Evolutionary conservation across 2,888 invertebrate genomes (phyloP).

Genomic region (Portevinia maculata): DNA sequence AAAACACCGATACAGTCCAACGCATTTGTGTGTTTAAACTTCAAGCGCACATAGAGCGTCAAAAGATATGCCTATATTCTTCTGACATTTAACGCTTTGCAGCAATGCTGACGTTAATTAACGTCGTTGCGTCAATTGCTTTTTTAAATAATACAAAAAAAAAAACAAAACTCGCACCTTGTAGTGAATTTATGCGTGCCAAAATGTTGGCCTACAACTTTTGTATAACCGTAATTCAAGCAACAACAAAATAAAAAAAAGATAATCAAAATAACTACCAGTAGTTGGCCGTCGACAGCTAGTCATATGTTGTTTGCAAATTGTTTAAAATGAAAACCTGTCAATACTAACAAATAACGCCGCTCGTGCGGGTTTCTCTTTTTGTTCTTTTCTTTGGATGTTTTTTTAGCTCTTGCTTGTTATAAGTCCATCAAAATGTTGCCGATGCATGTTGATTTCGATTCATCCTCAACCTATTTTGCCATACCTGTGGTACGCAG

Average conservation of each 20-base stretch:
- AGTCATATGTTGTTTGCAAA: conserved; percentile 49
- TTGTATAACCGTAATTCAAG: conserved; percentile 8
- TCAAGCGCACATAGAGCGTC: neutral
- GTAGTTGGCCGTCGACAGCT: conserved; percentile 24
- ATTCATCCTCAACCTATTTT: conserved; percentile 45
- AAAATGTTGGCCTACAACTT: conserved; percentile 32
- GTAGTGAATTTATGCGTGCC: conserved; percentile 76
- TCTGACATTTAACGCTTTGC: conserved; percentile 27
- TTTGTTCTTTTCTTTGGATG: conserved; percentile 9
- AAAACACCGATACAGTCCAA: conserved; percentile 9
- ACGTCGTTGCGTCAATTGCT: conserved; percentile 14
- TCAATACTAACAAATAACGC: conserved; percentile 76
- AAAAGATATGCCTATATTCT: neutral
- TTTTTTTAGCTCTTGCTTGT: conserved; percentile 30
- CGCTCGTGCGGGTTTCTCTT: conserved; percentile 19
- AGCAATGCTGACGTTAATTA: conserved; percentile 28
- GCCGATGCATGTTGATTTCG: conserved; percentile 35
- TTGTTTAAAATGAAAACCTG: conserved; percentile 40
- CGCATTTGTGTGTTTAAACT: conserved; percentile 8
- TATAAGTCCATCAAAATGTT: conserved; percentile 34
- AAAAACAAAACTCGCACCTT: conserved; percentile 10
- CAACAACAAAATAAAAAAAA: too few relatives aligned
- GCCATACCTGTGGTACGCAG: conserved; percentile 18
- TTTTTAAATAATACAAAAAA: conserved; percentile 7
- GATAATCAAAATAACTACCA: conserved; percentile 33